Conservation (phyloP, 2,797 vertebrate genomes). For the Alca torda region DNA sequence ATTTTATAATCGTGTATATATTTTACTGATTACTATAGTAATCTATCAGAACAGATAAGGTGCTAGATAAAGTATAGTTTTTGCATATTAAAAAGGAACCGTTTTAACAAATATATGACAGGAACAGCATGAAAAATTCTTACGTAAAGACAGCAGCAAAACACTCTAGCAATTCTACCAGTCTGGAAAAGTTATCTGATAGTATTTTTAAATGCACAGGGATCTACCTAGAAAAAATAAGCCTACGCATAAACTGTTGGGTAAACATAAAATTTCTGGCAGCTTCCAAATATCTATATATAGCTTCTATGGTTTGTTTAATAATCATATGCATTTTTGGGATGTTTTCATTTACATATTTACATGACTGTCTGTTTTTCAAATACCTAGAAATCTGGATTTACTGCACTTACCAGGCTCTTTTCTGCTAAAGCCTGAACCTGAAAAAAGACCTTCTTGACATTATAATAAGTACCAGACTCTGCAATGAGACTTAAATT, state of each 20-base stretch:
- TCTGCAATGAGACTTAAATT: not conserved
- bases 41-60: not conserved
- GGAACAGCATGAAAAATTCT: not conserved
- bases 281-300: not conserved
- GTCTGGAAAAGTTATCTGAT: not conserved
- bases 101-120: not conserved
- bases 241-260: not conserved
- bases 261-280: not conserved
- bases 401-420: not conserved
- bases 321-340: not conserved
- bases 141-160: not conserved
- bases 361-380: not conserved
- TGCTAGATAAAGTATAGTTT: not conserved
- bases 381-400: not conserved
- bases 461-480: not conserved
- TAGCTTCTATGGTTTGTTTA: not conserved
- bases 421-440: not conserved
- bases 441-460: not conserved
- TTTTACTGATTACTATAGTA: not conserved
- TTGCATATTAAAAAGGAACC: not conserved
- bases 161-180: not conserved
- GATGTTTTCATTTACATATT: slow-evolving; percentile 18
- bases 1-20: not conserved
- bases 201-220: not conserved
- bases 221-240: not conserved